phyloP scores from a whole-genome alignment of 2,113 vertebrate genomes.

The Boulengeromyrus knoepffleri region DNA sequence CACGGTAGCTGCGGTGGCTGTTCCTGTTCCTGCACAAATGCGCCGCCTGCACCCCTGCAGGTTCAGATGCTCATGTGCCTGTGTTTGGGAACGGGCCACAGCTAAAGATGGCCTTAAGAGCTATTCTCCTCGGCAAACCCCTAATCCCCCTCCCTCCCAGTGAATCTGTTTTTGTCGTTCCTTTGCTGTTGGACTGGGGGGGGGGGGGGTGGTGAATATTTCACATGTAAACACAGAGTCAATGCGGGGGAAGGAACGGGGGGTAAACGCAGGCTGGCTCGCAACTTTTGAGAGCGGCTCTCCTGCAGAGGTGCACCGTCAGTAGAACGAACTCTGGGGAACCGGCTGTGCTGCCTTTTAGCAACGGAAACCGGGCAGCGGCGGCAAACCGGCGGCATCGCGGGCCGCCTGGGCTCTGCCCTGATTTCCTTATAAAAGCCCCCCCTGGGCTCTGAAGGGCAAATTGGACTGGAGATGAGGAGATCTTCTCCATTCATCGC shows the following conservation, averaged over 20 bases:
- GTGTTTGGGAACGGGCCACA: background rate
- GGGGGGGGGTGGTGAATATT: background rate
- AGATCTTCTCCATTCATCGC: conserved; percentile 46
- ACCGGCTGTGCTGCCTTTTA: background rate
- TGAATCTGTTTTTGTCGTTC: background rate
- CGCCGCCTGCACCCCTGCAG: background rate
- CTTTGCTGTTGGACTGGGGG: background rate
- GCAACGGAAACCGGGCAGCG: background rate
- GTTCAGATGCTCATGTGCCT: background rate
- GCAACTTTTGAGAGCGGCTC: background rate
- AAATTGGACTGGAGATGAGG: conserved; percentile 72
- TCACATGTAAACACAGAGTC: background rate
- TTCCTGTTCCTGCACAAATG: background rate
- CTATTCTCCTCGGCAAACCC: background rate
- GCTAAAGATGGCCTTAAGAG: background rate
- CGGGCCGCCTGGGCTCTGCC: background rate
- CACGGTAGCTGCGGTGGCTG: background rate
- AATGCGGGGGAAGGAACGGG: background rate
- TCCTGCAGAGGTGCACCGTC: background rate
- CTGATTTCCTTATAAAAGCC: conserved; percentile 79
- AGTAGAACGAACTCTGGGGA: background rate
- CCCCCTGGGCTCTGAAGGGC: conserved; percentile 73
- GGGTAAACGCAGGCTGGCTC: background rate
- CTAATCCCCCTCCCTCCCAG: background rate
- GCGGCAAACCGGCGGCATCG: background rate